Conservation (phyloP, 2,113 vertebrate species). For the Thalassoma bifasciatum region DNA sequence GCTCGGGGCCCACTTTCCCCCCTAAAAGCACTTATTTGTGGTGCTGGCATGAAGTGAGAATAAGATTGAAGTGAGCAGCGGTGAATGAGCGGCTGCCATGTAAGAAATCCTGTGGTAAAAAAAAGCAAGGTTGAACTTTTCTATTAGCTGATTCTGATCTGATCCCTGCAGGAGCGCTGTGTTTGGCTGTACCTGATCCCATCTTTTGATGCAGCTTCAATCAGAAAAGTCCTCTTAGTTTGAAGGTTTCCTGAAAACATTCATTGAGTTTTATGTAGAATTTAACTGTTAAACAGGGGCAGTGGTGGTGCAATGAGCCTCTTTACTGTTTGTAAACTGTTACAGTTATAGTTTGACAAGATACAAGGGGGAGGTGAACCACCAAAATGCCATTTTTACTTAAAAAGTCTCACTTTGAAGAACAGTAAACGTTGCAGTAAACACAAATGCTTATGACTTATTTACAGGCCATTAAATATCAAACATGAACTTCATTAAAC, state of each 20-base stretch:
- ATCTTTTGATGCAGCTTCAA: neutral
- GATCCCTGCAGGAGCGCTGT: neutral
- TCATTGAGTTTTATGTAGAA: no score
- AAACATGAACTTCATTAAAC: no score
- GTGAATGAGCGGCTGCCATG: neutral
- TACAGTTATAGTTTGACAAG: no score
- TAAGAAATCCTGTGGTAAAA: neutral
- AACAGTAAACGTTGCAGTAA: no score
- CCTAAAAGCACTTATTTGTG: slow-evolving; percentile 44
- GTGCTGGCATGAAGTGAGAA: slow-evolving; percentile 33
- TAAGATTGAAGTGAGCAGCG: slow-evolving; percentile 12
- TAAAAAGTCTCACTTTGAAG: no score
- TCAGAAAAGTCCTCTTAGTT: neutral
- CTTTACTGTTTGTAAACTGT: no score
- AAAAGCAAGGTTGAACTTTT: neutral
- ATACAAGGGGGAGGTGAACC: no score
- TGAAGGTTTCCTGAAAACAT: neutral
- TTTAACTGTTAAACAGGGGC: no score
- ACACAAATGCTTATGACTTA: no score
- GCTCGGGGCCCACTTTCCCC: neutral
- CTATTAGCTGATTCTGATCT: neutral
- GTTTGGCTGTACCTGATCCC: neutral
- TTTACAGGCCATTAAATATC: no score
- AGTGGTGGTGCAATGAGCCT: no score
- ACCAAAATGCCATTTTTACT: no score